Percentiles rank a stretch among this genome's conserved stretches.
Conservation (phyloP, 2,888 invertebrate species). For the Protonemura montana region DNA sequence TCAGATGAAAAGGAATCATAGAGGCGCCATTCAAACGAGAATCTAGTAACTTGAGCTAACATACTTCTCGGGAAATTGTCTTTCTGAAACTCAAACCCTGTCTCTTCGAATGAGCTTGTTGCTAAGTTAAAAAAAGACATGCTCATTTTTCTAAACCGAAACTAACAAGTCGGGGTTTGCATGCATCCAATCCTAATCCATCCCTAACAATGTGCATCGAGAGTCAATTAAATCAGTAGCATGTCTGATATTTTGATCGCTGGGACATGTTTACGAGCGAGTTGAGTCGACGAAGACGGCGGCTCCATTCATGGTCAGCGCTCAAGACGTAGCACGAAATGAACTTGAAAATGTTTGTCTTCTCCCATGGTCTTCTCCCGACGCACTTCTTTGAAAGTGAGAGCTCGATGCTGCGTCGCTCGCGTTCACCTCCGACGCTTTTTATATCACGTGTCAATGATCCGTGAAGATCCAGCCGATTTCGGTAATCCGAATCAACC, state of each 20-base stretch:
- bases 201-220: background rate
- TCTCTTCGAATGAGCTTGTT: no score
- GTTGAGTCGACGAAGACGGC: background rate
- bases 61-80: no score
- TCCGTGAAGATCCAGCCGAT: background rate
- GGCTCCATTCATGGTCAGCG: background rate
- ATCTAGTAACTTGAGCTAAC: no score
- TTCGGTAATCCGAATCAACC: background rate
- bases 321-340: background rate
- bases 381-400: background rate
- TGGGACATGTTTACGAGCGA: background rate
- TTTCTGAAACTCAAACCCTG: no score
- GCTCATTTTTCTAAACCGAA: no score
- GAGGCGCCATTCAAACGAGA: no score
- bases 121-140: no score
- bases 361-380: background rate
- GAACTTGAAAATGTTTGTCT: background rate
- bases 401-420: background rate
- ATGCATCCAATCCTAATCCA: no score
- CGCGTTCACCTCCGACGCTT: background rate
- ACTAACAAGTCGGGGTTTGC: no score
- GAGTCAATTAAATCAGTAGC: background rate
- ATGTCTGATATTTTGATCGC: background rate
- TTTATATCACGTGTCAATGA: background rate
- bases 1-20: no score